Evolutionary conservation across 2,797 vertebrate genomes (phyloP), one percentile per base, ranked within the genome.

Genomic region (Orientallactaga sibirica): DNA sequence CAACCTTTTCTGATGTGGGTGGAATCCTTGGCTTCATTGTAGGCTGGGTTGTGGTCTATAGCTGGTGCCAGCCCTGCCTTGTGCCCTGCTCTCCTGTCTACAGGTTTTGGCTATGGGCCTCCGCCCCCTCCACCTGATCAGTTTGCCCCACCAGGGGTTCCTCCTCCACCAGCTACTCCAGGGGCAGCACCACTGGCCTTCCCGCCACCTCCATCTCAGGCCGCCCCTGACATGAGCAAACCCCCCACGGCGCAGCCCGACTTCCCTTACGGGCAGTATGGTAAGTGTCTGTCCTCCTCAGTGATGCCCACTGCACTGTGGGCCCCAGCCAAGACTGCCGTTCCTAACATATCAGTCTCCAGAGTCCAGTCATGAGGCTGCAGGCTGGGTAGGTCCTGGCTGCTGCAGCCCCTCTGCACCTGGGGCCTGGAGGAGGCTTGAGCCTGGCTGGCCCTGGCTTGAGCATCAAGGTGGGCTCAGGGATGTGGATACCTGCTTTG

Each of bases 161-260:
- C 99, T 93, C 99, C 99, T 93, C 99, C 99, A 1, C 99, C 99
- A 96, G 99, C 98, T 96, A 99, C 99, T 90, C 99, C 99, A 0
- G 99, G 99, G 98, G 98, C 99, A 90, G 98, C 99, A 79, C 98
- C 99, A 81, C 98, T 99, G 93, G 99, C 99, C 96, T 99, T 99
- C 97, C 99, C 99, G 41, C 99, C 99, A 4, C 99, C 99, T 92
- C 99, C 99, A 48, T 99, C 99, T 96, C 99, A 99, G 97, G 99
- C 99, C 91, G 99, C 99, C 99, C 99, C 99, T 97, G 99, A 99
- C 98, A 98, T 99, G 98, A 99, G 99, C 99, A 99, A 99, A 98
- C 99, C 99, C 97, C 99, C 99, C 5, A 98, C 99, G 75, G 99
- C 99, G 97, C 99, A 99, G 97, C 99, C 99, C 43, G 99, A 99